These are phyloP conservation scores for Myiozetetes cayanensis DNA, from an alignment of 2,113 vertebrate species.

Conservation along the genomic window DNA sequence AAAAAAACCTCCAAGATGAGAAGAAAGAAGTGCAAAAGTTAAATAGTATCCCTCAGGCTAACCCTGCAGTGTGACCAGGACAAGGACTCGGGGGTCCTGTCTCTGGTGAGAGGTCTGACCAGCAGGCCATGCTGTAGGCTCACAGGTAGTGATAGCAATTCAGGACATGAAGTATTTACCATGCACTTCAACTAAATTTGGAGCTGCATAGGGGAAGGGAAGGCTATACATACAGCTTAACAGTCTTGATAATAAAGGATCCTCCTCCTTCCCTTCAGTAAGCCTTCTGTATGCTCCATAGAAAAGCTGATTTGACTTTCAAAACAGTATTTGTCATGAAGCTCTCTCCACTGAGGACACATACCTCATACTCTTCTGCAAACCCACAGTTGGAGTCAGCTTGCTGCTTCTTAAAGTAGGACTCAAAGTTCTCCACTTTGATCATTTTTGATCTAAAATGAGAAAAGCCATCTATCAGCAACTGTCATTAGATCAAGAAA, in stretches of 20 bases:
- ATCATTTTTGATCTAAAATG: constrained; percentile 76
- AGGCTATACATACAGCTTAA: background rate
- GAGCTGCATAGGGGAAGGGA: background rate
- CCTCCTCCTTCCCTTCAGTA: background rate
- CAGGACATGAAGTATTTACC: background rate
- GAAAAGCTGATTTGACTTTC: background rate
- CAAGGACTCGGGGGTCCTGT: background rate
- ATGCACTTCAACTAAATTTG: background rate
- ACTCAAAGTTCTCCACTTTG: constrained; percentile 84
- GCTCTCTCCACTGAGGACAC: background rate
- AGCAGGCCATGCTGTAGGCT: background rate
- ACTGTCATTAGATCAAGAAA: background rate
- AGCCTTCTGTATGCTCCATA: background rate
- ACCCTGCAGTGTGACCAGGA: background rate
- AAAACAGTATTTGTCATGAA: background rate
- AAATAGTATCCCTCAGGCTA: background rate
- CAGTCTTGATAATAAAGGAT: background rate
- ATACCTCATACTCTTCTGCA: constrained; percentile 94
- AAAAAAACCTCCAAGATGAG: background rate
- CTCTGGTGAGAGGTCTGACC: background rate
- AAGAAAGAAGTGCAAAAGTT: background rate
- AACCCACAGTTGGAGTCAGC: constrained; percentile 94
- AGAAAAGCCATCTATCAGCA: background rate
- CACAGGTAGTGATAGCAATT: background rate
- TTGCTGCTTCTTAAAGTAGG: constrained; percentile 89